Base-by-base conservation (phyloP, 2,888 invertebrate species). In the Esperia sulphurella region DNA sequence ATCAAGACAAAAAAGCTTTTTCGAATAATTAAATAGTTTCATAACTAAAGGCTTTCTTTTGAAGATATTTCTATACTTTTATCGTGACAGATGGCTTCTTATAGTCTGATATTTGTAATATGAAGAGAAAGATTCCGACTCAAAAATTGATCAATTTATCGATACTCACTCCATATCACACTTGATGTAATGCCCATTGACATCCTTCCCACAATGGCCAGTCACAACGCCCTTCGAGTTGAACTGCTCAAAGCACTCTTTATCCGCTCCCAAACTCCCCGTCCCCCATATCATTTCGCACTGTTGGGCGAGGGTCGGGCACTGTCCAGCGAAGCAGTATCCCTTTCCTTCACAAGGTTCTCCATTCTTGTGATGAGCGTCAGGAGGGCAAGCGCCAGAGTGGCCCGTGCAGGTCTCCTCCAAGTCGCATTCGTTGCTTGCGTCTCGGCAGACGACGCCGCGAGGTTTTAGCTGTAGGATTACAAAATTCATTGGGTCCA, bases 221-320 rank as follows among this genome's bases (percentile, higher is more conserved):
- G 96, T 97, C 60, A 96, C 95, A 43, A 96, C 95, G 9, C 99
- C 99, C 71, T 98, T 97, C 0, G 96, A 94, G 82, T 99, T 99
- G 89, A 97, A 98, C 82, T 97, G 95, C 55, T 97, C 96, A 82
- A 95, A 98, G 87, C 98, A 99, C 67, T 96, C 93, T 55, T 92
- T 92, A 73, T 97, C 96, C 2, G 95, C 97, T 0, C 95, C 94
- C 41, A 91, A 86, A 0, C 96, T 95, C 9, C 95, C 96, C 61
- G 94, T 93, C 21, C 98, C 98, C 99, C 99, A 99, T 62, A 99
- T 95, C 58, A 92, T 92, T 75, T 95, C 95, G 78, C 99, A 99
- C 81, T 99, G 98, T 39, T 94, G 82, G 54, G 94, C 91, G 50
- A 97, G 86, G 14, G 97, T 96, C 28, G 98, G 97, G 74, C 98